Base-by-base conservation (phyloP, 2,797 vertebrate genomes). In the Premnoplex brunnescens region DNA sequence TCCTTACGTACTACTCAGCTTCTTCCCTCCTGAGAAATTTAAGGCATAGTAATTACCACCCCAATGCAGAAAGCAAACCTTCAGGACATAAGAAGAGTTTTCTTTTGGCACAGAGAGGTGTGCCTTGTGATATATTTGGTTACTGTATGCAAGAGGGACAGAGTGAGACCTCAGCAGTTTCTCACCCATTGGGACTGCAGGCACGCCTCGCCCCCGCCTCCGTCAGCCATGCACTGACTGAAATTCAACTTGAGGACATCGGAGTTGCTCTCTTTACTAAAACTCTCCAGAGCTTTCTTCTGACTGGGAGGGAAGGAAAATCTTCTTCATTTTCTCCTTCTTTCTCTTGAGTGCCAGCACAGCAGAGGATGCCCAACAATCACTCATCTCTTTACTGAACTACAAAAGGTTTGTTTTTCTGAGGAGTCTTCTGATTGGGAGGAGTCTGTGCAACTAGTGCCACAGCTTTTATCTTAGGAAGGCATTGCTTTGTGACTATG, bases 371-470 rank as follows among this genome's bases (percentile, higher is more conserved):
- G 46, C 36, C 24, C 80, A 87, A 67, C n/a, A 51, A 12, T 21
- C 4, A 3, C 43, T 23, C n/a, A 1, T 36, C 62, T 62, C 23
- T 62, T 68, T 55, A 55, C 55, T 81, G 91, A 83, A 44, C 32
- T 72, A 71, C 30, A 46, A 74, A 88, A 95, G 85, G 83, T 79
- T 91, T 77, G 71, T 77, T 85, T 95, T 72, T 75, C 55, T 80
- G 72, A 49, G 17, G 49, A 77, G 67, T 37, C 16, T 74, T 86
- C 48, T 77, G 63, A 23, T 15, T 74, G 49, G 75, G 59, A 78
- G 19, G 17, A 78, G 36, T 51, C 55, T 84, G 8, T 41, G 39
- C 20, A 14, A 51, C 14, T 51, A 76, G 54, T 43, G 56, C 21
- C 11, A 34, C 37, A 72, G 64, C 34, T 87, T 95, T 90, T 85